A percentile compares a stretch with the other conserved stretches of the same genome.
phyloP scores from a whole-genome alignment of 2,113 vertebrate genomes.

The Dromaius novaehollandiae region DNA sequence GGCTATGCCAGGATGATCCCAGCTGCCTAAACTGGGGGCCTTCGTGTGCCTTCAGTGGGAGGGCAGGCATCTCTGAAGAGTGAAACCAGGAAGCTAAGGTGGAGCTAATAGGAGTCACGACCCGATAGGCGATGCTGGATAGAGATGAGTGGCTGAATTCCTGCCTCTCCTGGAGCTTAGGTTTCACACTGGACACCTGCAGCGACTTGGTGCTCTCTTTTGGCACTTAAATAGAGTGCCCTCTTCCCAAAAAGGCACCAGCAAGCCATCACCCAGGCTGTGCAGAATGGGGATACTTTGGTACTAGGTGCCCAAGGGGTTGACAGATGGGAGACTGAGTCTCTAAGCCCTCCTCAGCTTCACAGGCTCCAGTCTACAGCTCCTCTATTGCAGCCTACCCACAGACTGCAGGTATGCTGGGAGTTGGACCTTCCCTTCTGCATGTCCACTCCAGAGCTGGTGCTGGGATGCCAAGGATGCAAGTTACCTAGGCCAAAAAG shows the following conservation, averaged over 20 bases:
- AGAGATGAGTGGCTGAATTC: neutral
- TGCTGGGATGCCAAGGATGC: neutral
- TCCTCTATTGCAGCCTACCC: neutral
- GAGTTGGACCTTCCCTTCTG: neutral
- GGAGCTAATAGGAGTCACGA: neutral
- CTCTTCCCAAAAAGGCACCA: neutral
- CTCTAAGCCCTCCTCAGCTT: neutral
- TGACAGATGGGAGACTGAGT: neutral
- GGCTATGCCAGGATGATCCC: neutral
- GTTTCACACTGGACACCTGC: neutral
- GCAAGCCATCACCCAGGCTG: neutral
- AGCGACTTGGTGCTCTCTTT: neutral
- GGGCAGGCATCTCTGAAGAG: neutral
- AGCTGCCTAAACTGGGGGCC: neutral
- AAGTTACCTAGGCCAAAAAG: neutral
- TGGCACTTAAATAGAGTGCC: neutral
- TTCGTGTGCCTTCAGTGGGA: neutral
- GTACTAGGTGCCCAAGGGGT: fast-evolving
- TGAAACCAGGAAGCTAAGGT: neutral
- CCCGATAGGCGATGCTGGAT: neutral
- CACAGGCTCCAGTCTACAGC: neutral
- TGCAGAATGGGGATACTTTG: neutral
- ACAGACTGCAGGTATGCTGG: neutral
- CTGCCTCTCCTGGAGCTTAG: neutral
- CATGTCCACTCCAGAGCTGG: neutral